Percentiles rank a stretch among this genome's conserved stretches.
Conservation (phyloP, 2,113 vertebrate species). For the Ceyx margarethae region DNA sequence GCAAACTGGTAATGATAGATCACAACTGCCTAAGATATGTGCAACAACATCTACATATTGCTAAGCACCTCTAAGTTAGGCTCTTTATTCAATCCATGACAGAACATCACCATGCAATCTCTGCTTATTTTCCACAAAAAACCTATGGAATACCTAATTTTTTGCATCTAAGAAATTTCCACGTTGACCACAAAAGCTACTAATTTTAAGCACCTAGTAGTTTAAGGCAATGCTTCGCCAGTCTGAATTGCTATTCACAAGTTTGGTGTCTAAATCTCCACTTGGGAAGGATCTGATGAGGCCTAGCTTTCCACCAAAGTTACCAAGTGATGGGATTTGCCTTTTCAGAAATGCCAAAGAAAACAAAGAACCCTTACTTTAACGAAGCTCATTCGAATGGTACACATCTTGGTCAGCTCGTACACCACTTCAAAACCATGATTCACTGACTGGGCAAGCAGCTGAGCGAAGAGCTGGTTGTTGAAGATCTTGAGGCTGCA, state of each 20-base stretch:
- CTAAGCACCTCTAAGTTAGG: background rate
- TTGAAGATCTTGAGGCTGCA: slow-evolving; percentile 99
- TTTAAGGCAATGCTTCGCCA: background rate
- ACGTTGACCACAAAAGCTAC: background rate
- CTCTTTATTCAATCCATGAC: background rate
- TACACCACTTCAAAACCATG: slow-evolving; percentile 98
- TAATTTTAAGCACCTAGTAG: background rate
- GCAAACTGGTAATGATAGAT: background rate
- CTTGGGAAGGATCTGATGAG: background rate
- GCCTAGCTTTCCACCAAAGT: background rate
- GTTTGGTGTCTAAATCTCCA: background rate
- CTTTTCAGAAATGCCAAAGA: background rate
- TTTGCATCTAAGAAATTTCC: background rate
- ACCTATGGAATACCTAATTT: background rate
- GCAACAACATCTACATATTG: background rate
- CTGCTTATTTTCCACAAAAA: background rate
- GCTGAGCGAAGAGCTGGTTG: slow-evolving; percentile 97
- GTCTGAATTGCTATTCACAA: background rate
- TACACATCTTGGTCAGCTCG: slow-evolving; percentile 98
- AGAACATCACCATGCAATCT: background rate
- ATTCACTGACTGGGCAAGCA: slow-evolving; percentile 94
- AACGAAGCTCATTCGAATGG: slow-evolving; percentile 97
- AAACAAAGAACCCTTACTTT: slow-evolving; percentile 80
- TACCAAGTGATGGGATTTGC: background rate
- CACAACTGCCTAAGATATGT: background rate